Evolutionary conservation across 2,113 vertebrate species (phyloP), one percentile per base, ranked within the genome.

Genomic region (Cairina moschata): DNA sequence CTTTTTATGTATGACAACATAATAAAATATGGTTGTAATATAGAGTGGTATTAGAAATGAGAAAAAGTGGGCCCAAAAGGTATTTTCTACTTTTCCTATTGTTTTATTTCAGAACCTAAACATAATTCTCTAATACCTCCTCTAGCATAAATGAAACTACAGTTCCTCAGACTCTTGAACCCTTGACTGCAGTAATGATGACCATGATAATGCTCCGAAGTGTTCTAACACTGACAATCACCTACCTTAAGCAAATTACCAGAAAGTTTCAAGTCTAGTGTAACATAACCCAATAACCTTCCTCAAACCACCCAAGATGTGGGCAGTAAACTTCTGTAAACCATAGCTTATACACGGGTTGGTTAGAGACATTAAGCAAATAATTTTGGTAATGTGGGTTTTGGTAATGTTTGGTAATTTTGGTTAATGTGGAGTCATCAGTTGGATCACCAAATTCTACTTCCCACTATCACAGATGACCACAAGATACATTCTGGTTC

Each of bases 71-170:
- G 54, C 60, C 21, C 28, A 71, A 93, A 91, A 86, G 22, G 6
- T n/a, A 42, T 62, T 95, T 95, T 95, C 83, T 91, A 91, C 80
- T 91, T 71, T 91, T 89, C 54, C 94, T 89, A 93, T 85, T 73
- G 87, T 78, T 95, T 92, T 36, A 60, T 95, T 96, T 90, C 60
- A 50, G 95, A 55, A 75, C 46, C 31, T 86, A 96, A 96, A 79
- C 69, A 83, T 20, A 59, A 85, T 79, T 36, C 36, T 87, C 55
- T 67, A 91, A 82, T 28, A 13, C 8, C 48, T 56, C 54, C 79
- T 63, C 29, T 36, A 83, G 8, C n/a, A 56, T 26, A 77, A 66
- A 85, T 52, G 26, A 94, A 82, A 1, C 26, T 58, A 55, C 0
- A 48, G 26, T 62, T 80, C 8, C 92, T 93, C 83, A 86, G 32